A percentile compares a stretch with the other conserved stretches of the same genome.
Evolutionary conservation across 2,113 vertebrate genomes (phyloP).

Genomic region (Esox niger): DNA sequence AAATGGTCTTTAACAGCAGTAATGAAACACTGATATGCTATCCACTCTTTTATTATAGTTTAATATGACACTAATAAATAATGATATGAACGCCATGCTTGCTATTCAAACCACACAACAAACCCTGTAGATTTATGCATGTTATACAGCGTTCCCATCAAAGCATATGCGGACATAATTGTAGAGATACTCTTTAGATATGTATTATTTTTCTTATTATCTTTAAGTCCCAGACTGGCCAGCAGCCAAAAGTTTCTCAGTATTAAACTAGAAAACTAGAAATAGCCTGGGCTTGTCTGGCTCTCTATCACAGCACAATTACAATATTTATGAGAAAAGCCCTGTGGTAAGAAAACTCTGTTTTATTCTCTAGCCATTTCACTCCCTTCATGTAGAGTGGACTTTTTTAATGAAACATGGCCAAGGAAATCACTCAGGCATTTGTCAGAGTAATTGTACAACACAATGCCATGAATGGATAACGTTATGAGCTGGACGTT

Average conservation of each 20-base stretch:
- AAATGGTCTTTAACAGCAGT: too few species aligned
- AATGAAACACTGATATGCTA: too few species aligned
- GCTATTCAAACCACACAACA: too few species aligned
- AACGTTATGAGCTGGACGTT: constrained; percentile 64
- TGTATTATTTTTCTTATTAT: constrained; percentile 54
- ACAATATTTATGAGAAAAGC: constrained; percentile 73
- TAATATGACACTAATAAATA: too few species aligned
- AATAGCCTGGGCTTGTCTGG: constrained; percentile 48
- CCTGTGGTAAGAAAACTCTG: constrained; percentile 55
- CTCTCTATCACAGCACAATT: constrained; percentile 70
- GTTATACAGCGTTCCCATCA: not conserved
- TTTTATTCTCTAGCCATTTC: constrained; percentile 64
- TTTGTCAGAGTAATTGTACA: constrained; percentile 78
- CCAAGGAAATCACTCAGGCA: constrained; percentile 75
- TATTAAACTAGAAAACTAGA: constrained; percentile 52
- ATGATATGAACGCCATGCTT: too few species aligned
- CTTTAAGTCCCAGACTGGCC: constrained; percentile 49
- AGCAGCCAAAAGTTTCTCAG: constrained; percentile 49
- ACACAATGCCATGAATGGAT: constrained; percentile 77
- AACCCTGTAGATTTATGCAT: not conserved
- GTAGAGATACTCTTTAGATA: constrained; percentile 63
- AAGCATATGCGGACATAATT: constrained; percentile 44
- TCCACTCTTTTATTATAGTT: too few species aligned
- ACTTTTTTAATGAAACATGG: constrained; percentile 68
- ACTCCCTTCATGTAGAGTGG: constrained; percentile 55